A percentile compares a stretch with the other conserved stretches of the same genome.
Conservation (phyloP, 2,888 invertebrate genomes). For the Synanthedon myopaeformis region DNA sequence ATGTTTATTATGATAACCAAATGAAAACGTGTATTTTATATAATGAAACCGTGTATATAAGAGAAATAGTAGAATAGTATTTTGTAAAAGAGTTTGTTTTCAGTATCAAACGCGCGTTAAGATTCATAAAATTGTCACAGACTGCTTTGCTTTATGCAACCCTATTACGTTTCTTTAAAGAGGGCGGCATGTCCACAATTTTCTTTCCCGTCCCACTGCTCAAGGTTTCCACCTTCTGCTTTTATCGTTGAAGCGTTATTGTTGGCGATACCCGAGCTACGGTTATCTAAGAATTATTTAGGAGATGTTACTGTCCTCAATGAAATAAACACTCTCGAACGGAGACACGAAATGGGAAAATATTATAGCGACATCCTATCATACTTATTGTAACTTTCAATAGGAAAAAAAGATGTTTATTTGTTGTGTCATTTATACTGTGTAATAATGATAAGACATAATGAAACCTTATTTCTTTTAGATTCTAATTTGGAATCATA, state of each 20-base stretch:
- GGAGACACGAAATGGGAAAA: background rate
- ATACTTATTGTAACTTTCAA: background rate
- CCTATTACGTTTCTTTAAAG: too few relatives aligned
- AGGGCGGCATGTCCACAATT: background rate
- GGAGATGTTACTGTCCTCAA: conserved; percentile 38
- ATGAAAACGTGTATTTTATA: too few relatives aligned
- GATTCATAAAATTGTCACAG: too few relatives aligned
- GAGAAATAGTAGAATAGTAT: too few relatives aligned
- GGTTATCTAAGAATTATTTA: conserved; percentile 58
- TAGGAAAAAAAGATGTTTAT: background rate
- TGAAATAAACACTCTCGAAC: conserved; percentile 43
- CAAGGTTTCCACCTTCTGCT: conserved; percentile 47
- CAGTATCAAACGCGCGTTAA: too few relatives aligned
- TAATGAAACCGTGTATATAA: too few relatives aligned
- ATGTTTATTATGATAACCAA: too few relatives aligned
- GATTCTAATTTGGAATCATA: too few relatives aligned
- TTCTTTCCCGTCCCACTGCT: background rate
- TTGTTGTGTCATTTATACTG: background rate
- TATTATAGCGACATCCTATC: background rate
- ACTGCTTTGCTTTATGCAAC: too few relatives aligned
- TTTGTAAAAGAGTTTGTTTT: too few relatives aligned
- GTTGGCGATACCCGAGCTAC: conserved; percentile 40
- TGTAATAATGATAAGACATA: too few relatives aligned
- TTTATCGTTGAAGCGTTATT: conserved; percentile 53
- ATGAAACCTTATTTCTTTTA: too few relatives aligned